phyloP scores from a whole-genome alignment of 1,140 invertebrate genomes.

The Teleogryllus occipitalis region DNA sequence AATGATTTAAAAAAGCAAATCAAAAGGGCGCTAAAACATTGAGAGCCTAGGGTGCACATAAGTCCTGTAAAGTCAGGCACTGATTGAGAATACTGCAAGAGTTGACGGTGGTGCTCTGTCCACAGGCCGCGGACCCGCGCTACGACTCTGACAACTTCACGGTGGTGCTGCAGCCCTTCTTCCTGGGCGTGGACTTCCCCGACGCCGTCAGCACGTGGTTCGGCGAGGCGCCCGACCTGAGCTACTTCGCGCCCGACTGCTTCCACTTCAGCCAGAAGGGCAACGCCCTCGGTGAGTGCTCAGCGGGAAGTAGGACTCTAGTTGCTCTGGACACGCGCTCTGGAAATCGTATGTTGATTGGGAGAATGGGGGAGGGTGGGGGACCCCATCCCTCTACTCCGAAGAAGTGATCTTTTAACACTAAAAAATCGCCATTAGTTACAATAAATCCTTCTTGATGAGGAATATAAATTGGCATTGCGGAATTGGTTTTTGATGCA shows the following conservation, averaged over 20 bases:
- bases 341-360: too few relatives aligned
- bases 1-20: too few relatives aligned
- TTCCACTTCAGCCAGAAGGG: constrained; percentile 69
- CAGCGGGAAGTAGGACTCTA: not conserved
- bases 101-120: not conserved
- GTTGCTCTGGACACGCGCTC: too few relatives aligned
- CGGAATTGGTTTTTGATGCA: too few relatives aligned
- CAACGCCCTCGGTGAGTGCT: constrained; percentile 47
- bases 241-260: constrained; percentile 64
- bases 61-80: not conserved
- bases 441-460: too few relatives aligned
- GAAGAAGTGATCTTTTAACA: too few relatives aligned
- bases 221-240: constrained; percentile 44
- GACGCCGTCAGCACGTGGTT: constrained; percentile 27
- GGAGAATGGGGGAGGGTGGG: too few relatives aligned
- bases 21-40: too few relatives aligned
- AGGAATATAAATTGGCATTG: too few relatives aligned
- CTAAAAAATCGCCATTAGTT: too few relatives aligned
- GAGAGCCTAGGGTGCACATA: too few relatives aligned
- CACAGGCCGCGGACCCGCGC: not conserved
- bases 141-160: constrained; percentile 49
- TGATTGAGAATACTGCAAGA: not conserved
- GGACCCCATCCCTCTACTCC: too few relatives aligned
- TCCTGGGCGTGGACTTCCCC: constrained; percentile 46
- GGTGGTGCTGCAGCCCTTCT: constrained; percentile 58